Conservation (phyloP, 2,888 invertebrate species). For the Orthosia gothica region DNA sequence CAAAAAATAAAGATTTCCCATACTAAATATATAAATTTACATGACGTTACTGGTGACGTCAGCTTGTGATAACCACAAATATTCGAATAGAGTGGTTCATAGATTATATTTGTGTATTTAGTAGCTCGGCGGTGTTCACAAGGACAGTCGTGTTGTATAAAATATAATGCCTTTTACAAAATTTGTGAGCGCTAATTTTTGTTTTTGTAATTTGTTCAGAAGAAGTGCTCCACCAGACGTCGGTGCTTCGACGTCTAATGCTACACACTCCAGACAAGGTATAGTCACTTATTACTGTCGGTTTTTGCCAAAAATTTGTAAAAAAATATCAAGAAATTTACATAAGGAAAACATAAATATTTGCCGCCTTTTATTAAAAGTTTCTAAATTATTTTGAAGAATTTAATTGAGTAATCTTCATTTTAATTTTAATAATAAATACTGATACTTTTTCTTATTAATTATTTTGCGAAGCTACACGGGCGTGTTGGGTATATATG, state of each 20-base stretch:
- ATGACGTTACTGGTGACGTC: constrained; percentile 11
- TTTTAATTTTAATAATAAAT: no score
- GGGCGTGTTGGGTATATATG: not conserved
- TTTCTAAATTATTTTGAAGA: not conserved
- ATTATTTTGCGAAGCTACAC: not conserved
- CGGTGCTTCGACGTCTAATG: constrained; percentile 80
- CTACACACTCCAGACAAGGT: constrained; percentile 90
- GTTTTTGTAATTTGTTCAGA: constrained; percentile 71
- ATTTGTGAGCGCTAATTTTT: constrained; percentile 29
- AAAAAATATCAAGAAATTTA: not conserved
- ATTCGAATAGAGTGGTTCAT: not conserved
- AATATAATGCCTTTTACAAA: constrained; percentile 9
- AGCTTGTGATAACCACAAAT: constrained; percentile 28
- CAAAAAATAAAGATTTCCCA: not conserved
- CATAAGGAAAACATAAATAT: not conserved
- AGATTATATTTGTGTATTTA: constrained; percentile 18
- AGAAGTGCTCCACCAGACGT: constrained; percentile 87
- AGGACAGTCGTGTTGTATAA: constrained; percentile 19
- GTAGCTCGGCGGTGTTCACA: constrained; percentile 14
- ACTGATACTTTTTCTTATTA: no score
- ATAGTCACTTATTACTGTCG: constrained; percentile 32
- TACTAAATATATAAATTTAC: not conserved
- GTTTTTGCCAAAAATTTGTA: not conserved
- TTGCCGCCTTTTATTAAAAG: not conserved
- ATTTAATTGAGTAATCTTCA: no score